Evolutionary conservation across 2,113 vertebrate genomes (phyloP).

Genomic region (Hydrolagus affinis): DNA sequence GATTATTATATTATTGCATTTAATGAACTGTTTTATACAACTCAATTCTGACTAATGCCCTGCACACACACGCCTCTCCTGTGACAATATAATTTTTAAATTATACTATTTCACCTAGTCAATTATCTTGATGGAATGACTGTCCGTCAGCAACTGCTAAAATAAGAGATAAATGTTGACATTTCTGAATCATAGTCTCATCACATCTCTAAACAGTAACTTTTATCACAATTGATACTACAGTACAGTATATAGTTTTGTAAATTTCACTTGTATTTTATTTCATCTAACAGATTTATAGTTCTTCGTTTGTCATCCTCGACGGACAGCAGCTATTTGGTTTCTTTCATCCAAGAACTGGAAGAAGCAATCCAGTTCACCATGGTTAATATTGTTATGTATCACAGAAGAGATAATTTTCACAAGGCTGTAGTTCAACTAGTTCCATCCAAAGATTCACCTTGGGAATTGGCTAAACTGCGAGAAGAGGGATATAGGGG

Average conservation of each 20-base stretch:
- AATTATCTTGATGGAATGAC: too few relatives aligned
- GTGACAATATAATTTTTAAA: too few relatives aligned
- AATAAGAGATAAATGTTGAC: neutral
- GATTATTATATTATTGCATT: too few relatives aligned
- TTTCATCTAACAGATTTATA: conserved; percentile 55
- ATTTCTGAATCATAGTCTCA: neutral
- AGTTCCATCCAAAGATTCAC: conserved; percentile 61
- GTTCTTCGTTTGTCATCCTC: conserved; percentile 56
- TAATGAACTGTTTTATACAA: too few relatives aligned
- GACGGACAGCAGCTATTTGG: conserved; percentile 47
- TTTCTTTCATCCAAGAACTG: conserved; percentile 59
- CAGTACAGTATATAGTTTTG: neutral
- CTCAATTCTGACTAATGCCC: too few relatives aligned
- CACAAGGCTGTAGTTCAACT: conserved; percentile 47
- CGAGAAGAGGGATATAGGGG: conserved; percentile 50
- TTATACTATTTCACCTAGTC: too few relatives aligned
- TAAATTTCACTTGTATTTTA: neutral
- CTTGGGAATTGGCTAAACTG: conserved; percentile 54
- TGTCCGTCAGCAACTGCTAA: neutral
- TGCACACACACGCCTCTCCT: too few relatives aligned
- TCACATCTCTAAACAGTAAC: too few relatives aligned
- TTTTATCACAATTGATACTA: neutral
- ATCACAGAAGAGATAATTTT: conserved; percentile 52
- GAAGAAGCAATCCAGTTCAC: conserved; percentile 54
- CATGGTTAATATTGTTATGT: conserved; percentile 55